Base-by-base conservation (phyloP, 2,797 vertebrate species). In the Sus cebifrons region DNA sequence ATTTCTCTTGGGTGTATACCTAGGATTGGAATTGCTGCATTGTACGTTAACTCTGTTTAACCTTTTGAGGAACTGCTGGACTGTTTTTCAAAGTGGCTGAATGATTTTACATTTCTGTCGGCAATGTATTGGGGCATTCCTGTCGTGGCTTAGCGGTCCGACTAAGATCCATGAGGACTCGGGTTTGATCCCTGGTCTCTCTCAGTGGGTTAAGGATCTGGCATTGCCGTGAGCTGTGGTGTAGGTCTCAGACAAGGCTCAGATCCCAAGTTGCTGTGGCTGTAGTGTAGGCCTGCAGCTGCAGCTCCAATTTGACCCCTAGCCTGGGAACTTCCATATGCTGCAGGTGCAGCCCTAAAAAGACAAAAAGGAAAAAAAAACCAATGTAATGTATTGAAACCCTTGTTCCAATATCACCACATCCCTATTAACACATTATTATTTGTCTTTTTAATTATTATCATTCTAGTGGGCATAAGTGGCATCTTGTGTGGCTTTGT, bases 51-150 rank as follows among this genome's bases (percentile, higher is more conserved):
- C n/a, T 49, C 44, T 70, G 14, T 79, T 90, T 73, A 82, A 78
- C 40, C 6, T 94, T 95, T 78, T 78, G 82, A 96, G 65, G 62
- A 90, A 49, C 12, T 65, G 54, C 54, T 13, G 60, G 29, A 27
- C 64, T 94, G 2, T 90, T 86, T 74, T 83, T 36, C 84, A 68
- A 75, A 93, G 65, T 36, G 14, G 1, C 84, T 75, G 8, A 1
- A 29, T 23, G 27, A 73, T n/a, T 77, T 93, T 83, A 65, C 25
- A 52, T 68, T 32, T 36, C 54, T 44, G 23, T 27, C 16, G 86
- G 71, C 73, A 85, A 16, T 91, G n/a, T 65, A 75, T 58, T 40
- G 7, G 25, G 44, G 44, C 6, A 6, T 49, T 49, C 44, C 44
- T 10, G 9, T 49, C 44, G 9, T 49, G 44, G 44, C 44, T 49